These are phyloP conservation scores for Drosophila miranda DNA, from an alignment of 1,140 invertebrate species.

Conservation along the genomic window DNA sequence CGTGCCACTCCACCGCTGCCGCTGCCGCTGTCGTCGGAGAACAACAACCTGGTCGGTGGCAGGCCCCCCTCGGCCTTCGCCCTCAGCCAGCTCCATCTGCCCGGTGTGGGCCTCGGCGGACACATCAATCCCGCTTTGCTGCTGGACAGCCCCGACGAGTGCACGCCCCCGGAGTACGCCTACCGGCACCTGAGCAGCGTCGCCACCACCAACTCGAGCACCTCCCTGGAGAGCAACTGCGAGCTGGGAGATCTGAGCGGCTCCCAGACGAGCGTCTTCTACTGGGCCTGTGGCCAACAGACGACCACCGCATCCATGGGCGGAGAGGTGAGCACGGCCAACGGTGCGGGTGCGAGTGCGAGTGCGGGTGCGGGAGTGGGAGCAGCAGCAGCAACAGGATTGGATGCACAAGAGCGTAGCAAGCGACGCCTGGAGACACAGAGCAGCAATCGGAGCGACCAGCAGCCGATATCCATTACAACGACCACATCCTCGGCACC, in stretches of 20 bases:
- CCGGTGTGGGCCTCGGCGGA: constrained; percentile 59
- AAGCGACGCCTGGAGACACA: constrained; percentile 38
- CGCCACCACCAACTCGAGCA: constrained; percentile 76
- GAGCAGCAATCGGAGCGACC: constrained; percentile 27
- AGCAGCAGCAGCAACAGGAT: constrained; percentile 7
- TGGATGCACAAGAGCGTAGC: constrained; percentile 16
- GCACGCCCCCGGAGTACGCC: constrained; percentile 76
- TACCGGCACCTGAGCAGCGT: constrained; percentile 78
- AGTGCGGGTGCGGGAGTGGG: too few relatives aligned
- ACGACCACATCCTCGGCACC: constrained; percentile 25
- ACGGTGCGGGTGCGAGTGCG: not conserved
- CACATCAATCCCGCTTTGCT: constrained; percentile 75
- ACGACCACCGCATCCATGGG: constrained; percentile 56
- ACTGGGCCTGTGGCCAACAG: constrained; percentile 58
- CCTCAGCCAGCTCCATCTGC: constrained; percentile 59
- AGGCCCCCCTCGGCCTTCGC: constrained; percentile 26
- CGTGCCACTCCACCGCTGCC: constrained; percentile 39
- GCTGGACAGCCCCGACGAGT: constrained; percentile 77
- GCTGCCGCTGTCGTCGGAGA: constrained; percentile 24
- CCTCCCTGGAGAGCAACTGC: constrained; percentile 74
- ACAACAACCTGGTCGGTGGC: constrained; percentile 29
- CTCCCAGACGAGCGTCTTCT: constrained; percentile 64
- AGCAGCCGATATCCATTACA: constrained; percentile 21
- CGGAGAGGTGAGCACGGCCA: constrained; percentile 66
- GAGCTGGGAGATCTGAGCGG: constrained; percentile 62